A percentile compares a stretch with the other conserved stretches of the same genome.
These are phyloP conservation scores for Yponomeuta plumbellus DNA, from an alignment of 2,888 invertebrate genomes.

Conservation along the genomic window DNA sequence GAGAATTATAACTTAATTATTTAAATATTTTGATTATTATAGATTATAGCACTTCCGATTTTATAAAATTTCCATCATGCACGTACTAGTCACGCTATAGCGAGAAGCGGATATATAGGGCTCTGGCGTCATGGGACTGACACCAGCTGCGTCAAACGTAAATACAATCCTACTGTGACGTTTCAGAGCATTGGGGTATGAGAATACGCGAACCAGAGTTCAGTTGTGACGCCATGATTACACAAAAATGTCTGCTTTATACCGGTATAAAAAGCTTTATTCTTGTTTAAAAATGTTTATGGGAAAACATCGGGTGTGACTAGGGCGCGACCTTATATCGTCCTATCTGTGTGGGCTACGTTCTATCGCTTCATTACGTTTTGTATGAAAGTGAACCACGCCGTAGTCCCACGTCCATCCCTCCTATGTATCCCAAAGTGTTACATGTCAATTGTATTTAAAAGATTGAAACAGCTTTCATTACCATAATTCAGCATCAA, in stretches of 20 bases:
- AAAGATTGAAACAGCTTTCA: background rate
- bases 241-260: background rate
- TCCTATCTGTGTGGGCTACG: no score
- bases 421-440: no score
- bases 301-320: no score
- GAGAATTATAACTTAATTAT: conserved; percentile 75
- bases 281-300: no score
- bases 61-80: conserved; percentile 61
- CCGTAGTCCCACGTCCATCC: no score
- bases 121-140: background rate
- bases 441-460: no score
- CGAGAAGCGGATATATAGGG: conserved; percentile 48
- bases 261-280: background rate
- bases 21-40: conserved; percentile 72
- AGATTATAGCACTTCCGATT: conserved; percentile 73
- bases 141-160: background rate
- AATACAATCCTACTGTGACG: background rate
- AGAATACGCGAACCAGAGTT: background rate
- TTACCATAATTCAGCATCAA: background rate
- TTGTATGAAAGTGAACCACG: no score
- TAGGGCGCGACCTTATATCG: no score
- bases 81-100: conserved; percentile 57
- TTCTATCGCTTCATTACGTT: no score
- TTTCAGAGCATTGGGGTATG: background rate
- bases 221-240: background rate